Evolutionary conservation across 1,140 invertebrate species (phyloP), one percentile per base, ranked within the genome.

Genomic region (Cecropterus lyciades): DNA sequence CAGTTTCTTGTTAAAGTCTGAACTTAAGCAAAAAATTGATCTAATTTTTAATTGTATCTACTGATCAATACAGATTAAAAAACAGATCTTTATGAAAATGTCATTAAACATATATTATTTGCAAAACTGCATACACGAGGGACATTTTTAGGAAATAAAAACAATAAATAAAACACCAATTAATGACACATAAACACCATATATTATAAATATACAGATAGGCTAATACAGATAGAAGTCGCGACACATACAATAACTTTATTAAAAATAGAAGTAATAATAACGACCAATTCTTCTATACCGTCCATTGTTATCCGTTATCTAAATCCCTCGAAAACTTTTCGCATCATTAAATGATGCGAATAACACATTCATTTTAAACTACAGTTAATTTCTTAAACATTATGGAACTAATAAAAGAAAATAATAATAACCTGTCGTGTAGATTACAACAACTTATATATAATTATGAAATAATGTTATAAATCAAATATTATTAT

Each of bases 171-270:
- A 59, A 59, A 59, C 55, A 46, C 42, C 14, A 46, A 56, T 0
- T 51, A 52, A 56, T 57, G 17, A 42, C 49, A 53, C 62, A 53
- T 65, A 53, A 46, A 65, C 62, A 65, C 48, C 62, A 65, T 53
- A 16, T 65, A 53, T 55, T 53, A 43, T 65, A 65, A 24, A 65
- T 46, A 45, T 55, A 53, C 30, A 65, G n/a, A 53, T 52, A 53
- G 49, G 55, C 17, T 45, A 45, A 45, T 15, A 55, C 10, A 57
- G 55, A 57, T 11, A 45, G 37, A 57, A 57, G 55, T 57, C 17
- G 51, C 30, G 16, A 53, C 33, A 53, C 27, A 27, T 57, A 57
- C 40, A 43, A 57, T 57, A 43, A 45, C 8, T 24, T 45, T 45
- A 42, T 57, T 45, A 45, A 57, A 56, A 57, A 57, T 45, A 45